phyloP scores from a whole-genome alignment of 53 echinoderm and acorn worm genomes.

The Temnopleurus reevesii region DNA sequence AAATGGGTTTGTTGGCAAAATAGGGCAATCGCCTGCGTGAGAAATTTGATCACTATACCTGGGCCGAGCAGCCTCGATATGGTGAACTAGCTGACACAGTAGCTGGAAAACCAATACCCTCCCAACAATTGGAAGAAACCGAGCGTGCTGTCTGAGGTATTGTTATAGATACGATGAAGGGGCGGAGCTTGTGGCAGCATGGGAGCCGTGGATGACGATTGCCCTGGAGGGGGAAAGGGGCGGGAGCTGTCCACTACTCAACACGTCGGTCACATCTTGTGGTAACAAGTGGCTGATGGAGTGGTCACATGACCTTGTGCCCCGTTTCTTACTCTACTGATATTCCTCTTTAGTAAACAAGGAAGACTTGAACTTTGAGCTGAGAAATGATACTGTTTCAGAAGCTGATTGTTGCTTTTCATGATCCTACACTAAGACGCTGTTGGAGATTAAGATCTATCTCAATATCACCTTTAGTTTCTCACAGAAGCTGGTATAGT shows the following conservation, averaged over 20 bases:
- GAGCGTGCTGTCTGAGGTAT: constrained; percentile 34
- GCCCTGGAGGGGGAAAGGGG: constrained; percentile 32
- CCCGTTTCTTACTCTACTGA: neutral
- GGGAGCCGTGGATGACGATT: neutral
- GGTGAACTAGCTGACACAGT: neutral
- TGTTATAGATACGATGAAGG: constrained; percentile 48
- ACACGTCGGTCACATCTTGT: neutral
- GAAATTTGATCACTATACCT: constrained; percentile 23
- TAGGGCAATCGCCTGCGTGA: constrained; percentile 29
- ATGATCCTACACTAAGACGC: neutral
- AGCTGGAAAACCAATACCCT: constrained; percentile 49
- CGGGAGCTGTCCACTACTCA: constrained; percentile 37
- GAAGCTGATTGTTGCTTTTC: neutral
- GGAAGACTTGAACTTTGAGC: constrained; percentile 88
- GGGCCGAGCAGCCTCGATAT: neutral
- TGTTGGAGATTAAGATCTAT: neutral
- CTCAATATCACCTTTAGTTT: constrained; percentile 23
- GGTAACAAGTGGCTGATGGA: neutral
- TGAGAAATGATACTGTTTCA: constrained; percentile 33
- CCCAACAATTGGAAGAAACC: constrained; percentile 45
- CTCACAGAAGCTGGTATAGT: constrained; percentile 14
- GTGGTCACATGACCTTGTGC: constrained; percentile 34
- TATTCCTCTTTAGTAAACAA: constrained; percentile 58
- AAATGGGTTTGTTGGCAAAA: constrained; percentile 13
- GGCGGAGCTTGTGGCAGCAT: constrained; percentile 21